These are phyloP conservation scores for Ridgeia piscesae DNA, from an alignment of 1,140 invertebrate species.

Conservation along the genomic window DNA sequence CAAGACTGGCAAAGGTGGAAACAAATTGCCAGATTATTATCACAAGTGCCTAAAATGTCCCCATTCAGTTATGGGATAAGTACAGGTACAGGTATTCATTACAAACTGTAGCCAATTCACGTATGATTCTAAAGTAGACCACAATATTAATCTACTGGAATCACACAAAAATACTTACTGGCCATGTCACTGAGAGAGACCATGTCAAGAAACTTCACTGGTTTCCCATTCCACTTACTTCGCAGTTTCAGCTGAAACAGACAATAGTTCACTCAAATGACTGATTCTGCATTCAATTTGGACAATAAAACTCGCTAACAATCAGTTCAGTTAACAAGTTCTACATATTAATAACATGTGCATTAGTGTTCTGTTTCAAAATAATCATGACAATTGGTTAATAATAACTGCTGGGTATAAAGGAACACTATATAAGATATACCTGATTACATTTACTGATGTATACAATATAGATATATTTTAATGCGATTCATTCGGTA, in stretches of 20 bases:
- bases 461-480: too few relatives aligned
- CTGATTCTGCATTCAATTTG: not conserved
- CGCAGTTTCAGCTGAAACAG: slow-evolving; percentile 21
- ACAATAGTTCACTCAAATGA: not conserved
- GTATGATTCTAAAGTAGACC: not conserved
- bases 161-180: slow-evolving; percentile 2
- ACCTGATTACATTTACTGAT: too few relatives aligned
- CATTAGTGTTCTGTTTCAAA: not conserved
- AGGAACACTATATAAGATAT: too few relatives aligned
- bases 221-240: slow-evolving; percentile 21
- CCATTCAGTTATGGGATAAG: too few relatives aligned
- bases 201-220: slow-evolving; percentile 20
- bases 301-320: not conserved
- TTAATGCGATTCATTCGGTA: too few relatives aligned
- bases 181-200: slow-evolving; percentile 19
- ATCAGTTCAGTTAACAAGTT: too few relatives aligned
- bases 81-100: too few relatives aligned
- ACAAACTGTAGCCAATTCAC: not conserved
- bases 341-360: not conserved
- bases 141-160: not conserved
- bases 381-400: not conserved
- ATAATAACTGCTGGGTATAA: too few relatives aligned
- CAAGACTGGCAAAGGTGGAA: too few relatives aligned
- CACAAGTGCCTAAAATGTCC: too few relatives aligned
- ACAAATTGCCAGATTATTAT: too few relatives aligned